Evolutionary conservation across 2,888 invertebrate species (phyloP).

Genomic region (Campoplex nolae): DNA sequence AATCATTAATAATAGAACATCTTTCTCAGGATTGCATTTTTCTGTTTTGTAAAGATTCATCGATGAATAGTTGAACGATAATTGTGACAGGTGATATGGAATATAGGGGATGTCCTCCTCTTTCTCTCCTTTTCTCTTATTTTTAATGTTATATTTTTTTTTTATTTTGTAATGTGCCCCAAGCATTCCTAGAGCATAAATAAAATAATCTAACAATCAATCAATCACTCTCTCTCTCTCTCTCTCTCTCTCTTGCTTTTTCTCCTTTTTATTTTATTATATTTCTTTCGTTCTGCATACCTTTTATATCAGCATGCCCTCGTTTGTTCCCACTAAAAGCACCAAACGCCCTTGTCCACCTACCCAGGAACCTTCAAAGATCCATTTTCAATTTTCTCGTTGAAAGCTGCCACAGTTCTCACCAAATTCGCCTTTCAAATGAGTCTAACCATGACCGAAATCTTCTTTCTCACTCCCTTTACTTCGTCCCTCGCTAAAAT

Average conservation of each 20-base stretch:
- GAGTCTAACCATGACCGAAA: conserved; percentile 56
- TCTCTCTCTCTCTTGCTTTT: background rate
- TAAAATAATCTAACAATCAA: too few relatives aligned
- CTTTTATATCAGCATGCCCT: background rate
- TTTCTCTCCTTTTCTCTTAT: too few relatives aligned
- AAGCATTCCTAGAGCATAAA: too few relatives aligned
- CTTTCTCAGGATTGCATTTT: too few relatives aligned
- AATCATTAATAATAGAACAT: too few relatives aligned
- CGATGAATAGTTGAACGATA: too few relatives aligned
- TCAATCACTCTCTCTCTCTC: background rate
- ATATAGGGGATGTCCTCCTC: too few relatives aligned
- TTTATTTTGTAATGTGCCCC: too few relatives aligned
- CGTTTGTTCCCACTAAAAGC: conserved; percentile 1
- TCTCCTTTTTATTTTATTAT: background rate
- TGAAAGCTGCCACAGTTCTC: conserved; percentile 36
- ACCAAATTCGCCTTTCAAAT: conserved; percentile 70
- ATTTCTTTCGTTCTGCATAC: background rate
- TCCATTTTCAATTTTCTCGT: conserved; percentile 67
- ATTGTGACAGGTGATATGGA: too few relatives aligned
- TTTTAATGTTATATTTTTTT: too few relatives aligned
- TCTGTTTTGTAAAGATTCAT: too few relatives aligned
- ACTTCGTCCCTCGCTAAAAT: conserved; percentile 35
- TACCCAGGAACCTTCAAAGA: conserved; percentile 23
- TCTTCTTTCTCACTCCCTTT: background rate
- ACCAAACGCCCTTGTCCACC: background rate